Percentiles rank a stretch among this genome's conserved stretches.
phyloP scores from a whole-genome alignment of 2,888 invertebrate species.

The Teleogryllus oceanicus region DNA sequence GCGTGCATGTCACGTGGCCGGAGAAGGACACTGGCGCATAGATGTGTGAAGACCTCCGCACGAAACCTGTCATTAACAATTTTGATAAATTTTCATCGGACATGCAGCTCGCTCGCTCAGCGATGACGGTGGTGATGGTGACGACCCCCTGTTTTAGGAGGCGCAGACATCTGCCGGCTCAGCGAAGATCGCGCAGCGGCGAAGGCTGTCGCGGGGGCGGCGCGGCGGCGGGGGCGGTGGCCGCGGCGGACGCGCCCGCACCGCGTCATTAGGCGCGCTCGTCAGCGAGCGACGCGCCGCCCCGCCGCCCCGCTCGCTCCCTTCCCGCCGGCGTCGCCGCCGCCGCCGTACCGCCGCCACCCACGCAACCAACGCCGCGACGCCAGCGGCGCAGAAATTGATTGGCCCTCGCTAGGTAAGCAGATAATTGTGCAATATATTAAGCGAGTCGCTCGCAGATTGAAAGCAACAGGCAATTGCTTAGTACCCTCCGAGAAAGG shows the following conservation, averaged over 20 bases:
- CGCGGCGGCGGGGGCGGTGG: neutral
- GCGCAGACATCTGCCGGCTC: constrained; percentile 7
- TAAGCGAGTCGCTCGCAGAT: constrained; percentile 18
- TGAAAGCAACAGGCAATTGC: constrained; percentile 18
- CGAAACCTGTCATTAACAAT: constrained; percentile 7
- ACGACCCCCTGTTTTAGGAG: neutral
- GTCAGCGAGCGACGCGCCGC: neutral
- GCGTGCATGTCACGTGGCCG: too few species aligned
- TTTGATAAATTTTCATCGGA: neutral
- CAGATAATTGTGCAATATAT: constrained; percentile 18
- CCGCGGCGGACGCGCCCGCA: neutral
- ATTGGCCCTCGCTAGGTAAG: constrained; percentile 7
- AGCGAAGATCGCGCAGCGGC: neutral
- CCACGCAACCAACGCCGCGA: neutral
- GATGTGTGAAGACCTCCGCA: neutral
- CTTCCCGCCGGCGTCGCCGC: neutral
- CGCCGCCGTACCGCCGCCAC: neutral
- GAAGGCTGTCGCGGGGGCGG: neutral
- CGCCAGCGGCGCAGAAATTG: constrained; percentile 18
- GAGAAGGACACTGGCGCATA: neutral
- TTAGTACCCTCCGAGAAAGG: neutral
- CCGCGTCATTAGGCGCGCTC: constrained; percentile 18
- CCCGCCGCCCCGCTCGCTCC: neutral
- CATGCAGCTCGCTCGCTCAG: neutral
- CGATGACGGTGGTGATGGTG: neutral